Evolutionary conservation across 2,888 invertebrate species (phyloP).

Genomic region (Choristoneura rosaceana): DNA sequence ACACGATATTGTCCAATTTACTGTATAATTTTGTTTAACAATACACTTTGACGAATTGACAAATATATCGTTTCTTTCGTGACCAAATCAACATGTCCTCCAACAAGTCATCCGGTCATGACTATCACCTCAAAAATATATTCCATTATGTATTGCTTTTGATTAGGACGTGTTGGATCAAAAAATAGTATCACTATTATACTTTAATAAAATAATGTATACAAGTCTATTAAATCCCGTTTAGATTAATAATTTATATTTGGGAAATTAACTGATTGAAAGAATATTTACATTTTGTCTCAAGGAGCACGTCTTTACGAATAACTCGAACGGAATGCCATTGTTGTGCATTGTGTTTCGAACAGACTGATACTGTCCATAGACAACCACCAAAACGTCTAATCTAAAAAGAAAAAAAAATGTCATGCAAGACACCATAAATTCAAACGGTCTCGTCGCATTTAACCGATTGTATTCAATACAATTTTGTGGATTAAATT

Average conservation of each 20-base stretch:
- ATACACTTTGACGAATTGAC: constrained; percentile 82
- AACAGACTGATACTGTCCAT: constrained; percentile 10
- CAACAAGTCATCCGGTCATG: constrained; percentile 75
- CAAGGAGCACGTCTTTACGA: constrained; percentile 8
- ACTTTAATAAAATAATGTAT: background rate
- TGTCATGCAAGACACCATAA: background rate
- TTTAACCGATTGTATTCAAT: background rate
- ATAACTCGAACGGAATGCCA: constrained; percentile 20
- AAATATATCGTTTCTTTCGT: constrained; percentile 73
- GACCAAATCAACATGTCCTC: constrained; percentile 83
- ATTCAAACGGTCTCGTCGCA: constrained; percentile 46
- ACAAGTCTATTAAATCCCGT: background rate
- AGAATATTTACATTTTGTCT: background rate
- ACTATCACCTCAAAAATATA: constrained; percentile 10
- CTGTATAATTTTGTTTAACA: constrained; percentile 78
- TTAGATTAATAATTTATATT: background rate
- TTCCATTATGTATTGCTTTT: background rate
- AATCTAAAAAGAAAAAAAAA: background rate
- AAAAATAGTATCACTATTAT: background rate
- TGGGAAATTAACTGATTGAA: background rate
- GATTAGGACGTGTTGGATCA: too few species aligned
- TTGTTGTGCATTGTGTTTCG: background rate
- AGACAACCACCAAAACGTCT: constrained; percentile 9
- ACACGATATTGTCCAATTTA: constrained; percentile 70
- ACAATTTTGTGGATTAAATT: background rate